Evolutionary conservation across 2,888 invertebrate genomes (phyloP).

Genomic region (Drosophila affinis): DNA sequence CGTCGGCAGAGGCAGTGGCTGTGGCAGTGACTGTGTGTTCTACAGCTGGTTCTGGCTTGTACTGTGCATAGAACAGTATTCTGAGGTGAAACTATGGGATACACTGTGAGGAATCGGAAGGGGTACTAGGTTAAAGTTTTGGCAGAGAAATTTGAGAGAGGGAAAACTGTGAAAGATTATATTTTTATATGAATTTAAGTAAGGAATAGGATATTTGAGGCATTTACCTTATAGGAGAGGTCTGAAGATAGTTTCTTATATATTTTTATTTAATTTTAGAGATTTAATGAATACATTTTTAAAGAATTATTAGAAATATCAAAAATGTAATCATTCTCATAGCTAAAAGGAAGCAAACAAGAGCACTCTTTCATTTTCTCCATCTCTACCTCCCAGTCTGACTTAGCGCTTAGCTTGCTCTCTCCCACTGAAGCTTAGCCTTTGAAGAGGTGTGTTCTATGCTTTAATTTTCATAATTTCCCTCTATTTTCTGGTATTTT

Average conservation of each 20-base stretch:
- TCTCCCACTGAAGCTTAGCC: too few relatives aligned
- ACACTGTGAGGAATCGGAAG: background rate
- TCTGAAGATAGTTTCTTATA: background rate
- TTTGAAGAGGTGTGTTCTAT: too few relatives aligned
- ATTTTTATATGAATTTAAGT: background rate
- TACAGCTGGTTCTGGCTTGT: constrained; percentile 67
- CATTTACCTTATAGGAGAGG: background rate
- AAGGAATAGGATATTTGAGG: too few relatives aligned
- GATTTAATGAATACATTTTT: too few relatives aligned
- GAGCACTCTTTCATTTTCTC: too few relatives aligned
- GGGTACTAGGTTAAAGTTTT: background rate
- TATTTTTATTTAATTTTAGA: background rate
- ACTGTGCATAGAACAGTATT: constrained; percentile 28
- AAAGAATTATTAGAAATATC: too few relatives aligned
- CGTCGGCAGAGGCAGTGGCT: constrained; percentile 26
- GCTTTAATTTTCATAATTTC: background rate
- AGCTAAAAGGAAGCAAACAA: too few relatives aligned
- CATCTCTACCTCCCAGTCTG: too few relatives aligned
- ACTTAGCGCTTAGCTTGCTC: too few relatives aligned
- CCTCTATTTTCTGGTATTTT: background rate
- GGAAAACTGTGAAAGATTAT: background rate
- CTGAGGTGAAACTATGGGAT: constrained; percentile 32
- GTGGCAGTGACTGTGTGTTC: constrained; percentile 29
- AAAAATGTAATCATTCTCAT: too few relatives aligned
- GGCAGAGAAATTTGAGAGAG: background rate